Evolutionary conservation across 2,888 invertebrate genomes (phyloP).

Genomic region (Eucera pruinosa): DNA sequence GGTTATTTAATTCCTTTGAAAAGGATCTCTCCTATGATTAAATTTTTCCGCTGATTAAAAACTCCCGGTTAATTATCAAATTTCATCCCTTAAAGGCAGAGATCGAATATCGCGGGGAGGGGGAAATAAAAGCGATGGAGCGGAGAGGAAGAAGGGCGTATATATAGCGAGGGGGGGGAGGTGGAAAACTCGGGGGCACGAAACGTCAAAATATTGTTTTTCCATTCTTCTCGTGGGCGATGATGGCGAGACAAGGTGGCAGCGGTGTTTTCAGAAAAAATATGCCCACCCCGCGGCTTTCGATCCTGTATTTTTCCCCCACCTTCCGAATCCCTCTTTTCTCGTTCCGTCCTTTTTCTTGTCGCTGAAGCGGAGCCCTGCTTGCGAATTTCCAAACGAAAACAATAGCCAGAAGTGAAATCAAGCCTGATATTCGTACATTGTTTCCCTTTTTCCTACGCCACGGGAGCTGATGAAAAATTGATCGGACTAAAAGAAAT

Average conservation of each 20-base stretch:
- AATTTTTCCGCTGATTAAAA: too few relatives aligned
- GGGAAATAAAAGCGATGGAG: conserved; percentile 16
- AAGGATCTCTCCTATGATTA: too few relatives aligned
- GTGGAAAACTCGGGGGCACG: conserved; percentile 69
- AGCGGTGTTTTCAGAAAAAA: conserved; percentile 83
- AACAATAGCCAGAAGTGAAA: conserved; percentile 66
- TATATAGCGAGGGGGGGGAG: neutral
- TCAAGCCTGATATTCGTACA: conserved; percentile 39
- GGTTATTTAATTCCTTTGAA: too few relatives aligned
- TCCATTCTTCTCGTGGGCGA: conserved; percentile 81
- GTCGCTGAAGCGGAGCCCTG: conserved; percentile 47
- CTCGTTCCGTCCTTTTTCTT: conserved; percentile 49
- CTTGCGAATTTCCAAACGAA: conserved; percentile 76
- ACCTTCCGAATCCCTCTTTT: conserved; percentile 43
- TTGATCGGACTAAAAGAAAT: neutral
- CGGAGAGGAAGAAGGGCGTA: neutral
- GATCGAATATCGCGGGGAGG: neutral
- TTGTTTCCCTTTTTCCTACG: neutral
- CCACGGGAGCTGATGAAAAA: neutral
- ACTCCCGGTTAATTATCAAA: neutral
- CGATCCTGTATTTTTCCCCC: conserved; percentile 76
- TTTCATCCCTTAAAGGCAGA: neutral
- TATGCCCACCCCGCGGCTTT: conserved; percentile 73
- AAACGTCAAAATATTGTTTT: conserved; percentile 84
- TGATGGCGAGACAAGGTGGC: conserved; percentile 73